These are phyloP conservation scores for Drosophila maculinotata DNA, from an alignment of 2,888 invertebrate genomes.

Conservation along the genomic window DNA sequence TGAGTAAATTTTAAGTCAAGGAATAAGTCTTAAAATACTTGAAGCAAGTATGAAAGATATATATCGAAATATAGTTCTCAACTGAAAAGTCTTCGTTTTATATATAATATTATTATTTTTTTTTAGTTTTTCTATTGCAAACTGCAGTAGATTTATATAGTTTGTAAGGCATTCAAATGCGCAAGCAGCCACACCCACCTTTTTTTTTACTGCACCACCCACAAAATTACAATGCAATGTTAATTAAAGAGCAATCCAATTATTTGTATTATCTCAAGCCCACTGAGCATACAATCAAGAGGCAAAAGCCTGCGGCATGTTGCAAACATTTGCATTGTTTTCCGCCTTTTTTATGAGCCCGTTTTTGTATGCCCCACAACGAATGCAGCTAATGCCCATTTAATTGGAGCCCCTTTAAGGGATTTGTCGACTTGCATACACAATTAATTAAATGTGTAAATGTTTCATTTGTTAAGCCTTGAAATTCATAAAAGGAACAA, in stretches of 20 bases:
- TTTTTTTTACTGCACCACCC: background rate
- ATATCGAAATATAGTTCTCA: too few species aligned
- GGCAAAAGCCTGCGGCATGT: slow-evolving; percentile 30
- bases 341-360: slow-evolving; percentile 14
- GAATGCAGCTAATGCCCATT: slow-evolving; percentile 61
- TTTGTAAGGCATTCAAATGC: too few species aligned
- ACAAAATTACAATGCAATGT: slow-evolving; percentile 15
- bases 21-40: too few species aligned
- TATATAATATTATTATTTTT: too few species aligned
- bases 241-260: slow-evolving; percentile 44
- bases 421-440: slow-evolving; percentile 30
- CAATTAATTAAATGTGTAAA: slow-evolving; percentile 45
- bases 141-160: too few species aligned
- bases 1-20: too few species aligned
- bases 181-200: too few species aligned
- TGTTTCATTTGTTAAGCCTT: slow-evolving; percentile 41
- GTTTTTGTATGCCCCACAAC: slow-evolving; percentile 1
- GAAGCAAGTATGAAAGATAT: too few species aligned
- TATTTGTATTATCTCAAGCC: slow-evolving; percentile 27
- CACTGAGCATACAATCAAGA: slow-evolving; percentile 35
- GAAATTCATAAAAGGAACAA: slow-evolving; percentile 3
- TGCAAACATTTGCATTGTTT: slow-evolving; percentile 39
- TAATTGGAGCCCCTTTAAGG: slow-evolving; percentile 63
- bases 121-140: too few species aligned
- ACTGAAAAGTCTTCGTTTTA: too few species aligned